Evolutionary conservation across 37 sponge, comb jelly and placozoan genomes (phyloP).

Genomic region (Tethya wilhelma): DNA sequence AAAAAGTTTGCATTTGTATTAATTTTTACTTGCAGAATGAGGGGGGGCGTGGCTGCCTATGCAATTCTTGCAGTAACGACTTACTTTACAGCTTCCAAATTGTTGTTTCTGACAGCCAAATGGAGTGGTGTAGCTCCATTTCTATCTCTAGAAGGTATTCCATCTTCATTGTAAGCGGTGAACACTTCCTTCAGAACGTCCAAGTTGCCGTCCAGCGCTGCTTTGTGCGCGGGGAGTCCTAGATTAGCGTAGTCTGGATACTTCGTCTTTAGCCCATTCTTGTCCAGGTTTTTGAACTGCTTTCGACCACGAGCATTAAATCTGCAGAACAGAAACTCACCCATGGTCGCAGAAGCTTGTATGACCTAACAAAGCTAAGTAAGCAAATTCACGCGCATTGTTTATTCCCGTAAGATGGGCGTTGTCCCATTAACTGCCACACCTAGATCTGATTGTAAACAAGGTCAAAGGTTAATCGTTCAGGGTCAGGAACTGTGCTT

Average conservation of each 20-base stretch:
- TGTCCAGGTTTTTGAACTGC: slow-evolving; percentile 20
- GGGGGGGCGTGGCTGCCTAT: neutral
- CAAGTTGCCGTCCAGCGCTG: slow-evolving; percentile 69
- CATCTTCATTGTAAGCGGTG: slow-evolving; percentile 1
- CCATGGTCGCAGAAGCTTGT: slow-evolving; percentile 15
- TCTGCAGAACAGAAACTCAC: slow-evolving; percentile 12
- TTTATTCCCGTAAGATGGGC: no score
- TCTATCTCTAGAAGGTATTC: slow-evolving; percentile 63
- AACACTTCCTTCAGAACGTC: slow-evolving; percentile 52
- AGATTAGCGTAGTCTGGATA: slow-evolving; percentile 34
- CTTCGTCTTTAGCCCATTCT: neutral
- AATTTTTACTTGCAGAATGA: slow-evolving; percentile 1
- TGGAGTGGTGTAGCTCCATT: slow-evolving; percentile 76
- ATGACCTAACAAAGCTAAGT: no score
- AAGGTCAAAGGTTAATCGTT: no score
- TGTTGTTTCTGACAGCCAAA: slow-evolving; percentile 62
- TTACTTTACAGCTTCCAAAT: slow-evolving; percentile 56
- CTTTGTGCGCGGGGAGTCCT: slow-evolving; percentile 80
- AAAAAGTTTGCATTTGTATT: neutral
- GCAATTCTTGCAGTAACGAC: neutral
- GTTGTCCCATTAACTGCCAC: no score
- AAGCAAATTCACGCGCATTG: no score
- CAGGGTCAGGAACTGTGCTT: no score
- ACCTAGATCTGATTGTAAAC: no score
- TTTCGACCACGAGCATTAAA: slow-evolving; percentile 54